Conservation (phyloP, 2,797 vertebrate species). For the Nothura maculosa region DNA sequence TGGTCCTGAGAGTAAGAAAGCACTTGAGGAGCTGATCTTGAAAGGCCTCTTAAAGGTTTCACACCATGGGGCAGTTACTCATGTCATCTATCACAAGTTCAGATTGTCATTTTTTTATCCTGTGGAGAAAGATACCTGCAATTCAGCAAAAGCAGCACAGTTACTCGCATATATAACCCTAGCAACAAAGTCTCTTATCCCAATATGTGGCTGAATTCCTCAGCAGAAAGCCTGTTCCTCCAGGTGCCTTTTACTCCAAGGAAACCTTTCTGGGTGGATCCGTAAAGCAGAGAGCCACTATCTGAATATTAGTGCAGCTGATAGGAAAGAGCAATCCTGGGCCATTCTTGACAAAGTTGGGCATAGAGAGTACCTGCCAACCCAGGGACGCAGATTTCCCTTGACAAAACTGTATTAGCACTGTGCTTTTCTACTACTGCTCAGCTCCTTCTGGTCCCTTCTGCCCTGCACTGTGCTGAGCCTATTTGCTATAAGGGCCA, state of each 20-base stretch:
- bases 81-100: neutral
- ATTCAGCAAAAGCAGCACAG: neutral
- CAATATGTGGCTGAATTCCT: neutral
- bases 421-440: neutral
- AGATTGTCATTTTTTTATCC: neutral
- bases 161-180: neutral
- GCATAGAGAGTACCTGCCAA: constrained; percentile 36
- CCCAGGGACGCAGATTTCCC: constrained; percentile 19
- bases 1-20: neutral
- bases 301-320: constrained; percentile 30
- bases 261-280: constrained; percentile 19
- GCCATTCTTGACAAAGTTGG: constrained; percentile 35
- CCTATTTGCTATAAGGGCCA: fast-evolving
- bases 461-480: neutral
- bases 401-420: neutral
- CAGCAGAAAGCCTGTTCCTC: constrained; percentile 12
- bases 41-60: neutral
- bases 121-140: neutral
- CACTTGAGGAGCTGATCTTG: neutral
- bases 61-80: neutral
- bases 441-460: neutral
- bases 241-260: constrained; percentile 11
- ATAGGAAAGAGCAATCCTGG: constrained; percentile 56
- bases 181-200: neutral
- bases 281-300: constrained; percentile 12